These are phyloP conservation scores for Delia radicum DNA, from an alignment of 1,140 invertebrate genomes.

Conservation along the genomic window DNA sequence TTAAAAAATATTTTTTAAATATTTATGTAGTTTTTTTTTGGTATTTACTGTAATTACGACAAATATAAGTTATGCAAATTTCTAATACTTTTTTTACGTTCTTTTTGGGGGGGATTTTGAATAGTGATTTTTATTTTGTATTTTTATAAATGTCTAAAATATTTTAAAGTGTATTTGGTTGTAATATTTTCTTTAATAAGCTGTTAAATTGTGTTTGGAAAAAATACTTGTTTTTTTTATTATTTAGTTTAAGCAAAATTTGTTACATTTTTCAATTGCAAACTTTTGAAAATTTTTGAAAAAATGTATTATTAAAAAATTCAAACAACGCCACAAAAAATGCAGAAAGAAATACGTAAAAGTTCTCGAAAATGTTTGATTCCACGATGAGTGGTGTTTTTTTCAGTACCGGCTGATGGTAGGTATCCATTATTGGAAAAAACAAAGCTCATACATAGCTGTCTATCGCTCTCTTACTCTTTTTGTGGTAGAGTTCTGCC, in stretches of 20 bases:
- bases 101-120: not conserved
- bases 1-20: slow-evolving; percentile 24
- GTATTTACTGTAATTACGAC: slow-evolving; percentile 16
- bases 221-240: slow-evolving; percentile 20
- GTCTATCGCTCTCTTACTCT: not conserved
- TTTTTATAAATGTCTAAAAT: slow-evolving; percentile 36
- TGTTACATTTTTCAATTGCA: slow-evolving; percentile 14
- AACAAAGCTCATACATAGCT: not conserved
- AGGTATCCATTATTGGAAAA: not conserved
- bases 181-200: slow-evolving; percentile 51
- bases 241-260: not conserved
- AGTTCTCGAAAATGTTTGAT: slow-evolving; percentile 2
- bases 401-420: not conserved
- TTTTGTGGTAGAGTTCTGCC: not conserved
- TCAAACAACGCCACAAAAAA: not conserved
- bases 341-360: not conserved
- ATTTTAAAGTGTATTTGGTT: slow-evolving; percentile 27
- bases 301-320: not conserved
- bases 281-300: slow-evolving; percentile 7
- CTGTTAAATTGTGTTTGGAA: slow-evolving; percentile 48
- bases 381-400: not conserved
- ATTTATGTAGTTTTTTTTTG: not conserved
- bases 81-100: slow-evolving; percentile 14
- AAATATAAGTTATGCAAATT: slow-evolving; percentile 19
- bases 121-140: slow-evolving; percentile 9